Evolutionary conservation across 2,113 vertebrate species (phyloP), one percentile per base, ranked within the genome.

Genomic region (Morone saxatilis): DNA sequence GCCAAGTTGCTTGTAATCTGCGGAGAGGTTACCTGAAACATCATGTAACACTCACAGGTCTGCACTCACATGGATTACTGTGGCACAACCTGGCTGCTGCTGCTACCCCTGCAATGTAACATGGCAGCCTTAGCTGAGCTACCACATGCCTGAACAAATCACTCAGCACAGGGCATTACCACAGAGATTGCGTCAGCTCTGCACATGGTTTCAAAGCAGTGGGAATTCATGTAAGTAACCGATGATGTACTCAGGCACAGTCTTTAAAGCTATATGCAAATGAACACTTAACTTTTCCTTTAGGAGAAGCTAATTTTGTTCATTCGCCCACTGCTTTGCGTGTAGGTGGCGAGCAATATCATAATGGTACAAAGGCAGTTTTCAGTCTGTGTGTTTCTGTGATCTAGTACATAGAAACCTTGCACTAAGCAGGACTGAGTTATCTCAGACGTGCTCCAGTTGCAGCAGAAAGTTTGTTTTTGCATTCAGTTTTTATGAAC

Each of bases 401-500:
- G 53, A 78, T 80, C 8, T 11, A 14, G 8, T 10, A 38, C 36
- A 59, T 10, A 36, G 54, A 79, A 14, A 65, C 31, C n/a, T 7
- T 7, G n/a, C 22, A 17, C 20, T 10, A 13, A 76, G 41, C 56
- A 25, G 50, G 17, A 82, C 1, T 38, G 57, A 66, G 47, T 78
- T 50, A 14, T 72, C 17, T 69, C 56, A 17, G 67, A 83, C 51
- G 40, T 38, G 79, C 72, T 76, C 81, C 53, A 62, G 47, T 75
- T 79, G 51, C 70, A 38, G 56, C 2, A n/a, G 40, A 66, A 70
- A 69, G 71, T 80, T 85, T 80, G 66, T 74, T 79, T 87, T 77
- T 84, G 81, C 72, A 76, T 88, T 72, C 65, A 36, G 25, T 60
- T 69, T 69, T 80, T 69, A 85, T 78, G 67, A 81, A 62, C 69